Evolutionary conservation across 2,888 invertebrate genomes (phyloP).

Genomic region (Eutolmus rufibarbis): DNA sequence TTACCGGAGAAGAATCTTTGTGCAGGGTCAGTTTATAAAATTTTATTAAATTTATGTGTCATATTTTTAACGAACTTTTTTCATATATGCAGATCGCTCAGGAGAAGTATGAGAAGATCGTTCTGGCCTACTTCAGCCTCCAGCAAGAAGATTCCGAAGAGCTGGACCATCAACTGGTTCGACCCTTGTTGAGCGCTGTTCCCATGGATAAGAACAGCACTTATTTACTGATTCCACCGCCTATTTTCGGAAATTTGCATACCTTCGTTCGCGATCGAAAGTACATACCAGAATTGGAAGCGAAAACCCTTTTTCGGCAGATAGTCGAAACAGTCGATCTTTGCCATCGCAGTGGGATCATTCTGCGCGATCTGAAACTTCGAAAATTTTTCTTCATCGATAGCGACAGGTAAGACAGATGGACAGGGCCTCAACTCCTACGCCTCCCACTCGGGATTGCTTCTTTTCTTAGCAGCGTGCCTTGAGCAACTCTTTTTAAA

Average conservation of each 20-base stretch:
- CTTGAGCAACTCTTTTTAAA: slow-evolving; percentile 45
- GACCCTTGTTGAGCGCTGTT: slow-evolving; percentile 71
- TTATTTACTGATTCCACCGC: slow-evolving; percentile 77
- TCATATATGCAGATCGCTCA: slow-evolving; percentile 52
- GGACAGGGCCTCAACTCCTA: background rate
- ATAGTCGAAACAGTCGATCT: slow-evolving; percentile 89
- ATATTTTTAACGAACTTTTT: background rate
- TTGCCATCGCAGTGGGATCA: slow-evolving; percentile 92
- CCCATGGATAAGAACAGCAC: slow-evolving; percentile 70
- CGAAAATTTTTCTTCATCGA: slow-evolving; percentile 97
- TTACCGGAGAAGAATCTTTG: slow-evolving; percentile 83
- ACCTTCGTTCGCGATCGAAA: slow-evolving; percentile 88
- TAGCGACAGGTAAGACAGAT: slow-evolving; percentile 75
- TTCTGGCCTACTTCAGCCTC: slow-evolving; percentile 84
- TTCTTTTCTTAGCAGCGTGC: background rate
- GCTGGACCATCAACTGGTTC: slow-evolving; percentile 54
- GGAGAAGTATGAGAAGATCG: slow-evolving; percentile 64
- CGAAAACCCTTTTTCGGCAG: slow-evolving; percentile 85
- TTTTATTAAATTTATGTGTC: background rate
- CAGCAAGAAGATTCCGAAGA: slow-evolving; percentile 46
- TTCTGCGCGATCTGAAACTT: slow-evolving; percentile 93
- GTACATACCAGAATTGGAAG: slow-evolving; percentile 86
- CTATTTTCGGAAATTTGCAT: slow-evolving; percentile 81
- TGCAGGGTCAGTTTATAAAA: slow-evolving; percentile 76
- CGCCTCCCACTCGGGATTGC: background rate